Evolutionary conservation across 1,140 invertebrate species (phyloP).

Genomic region (Belonocnema kinseyi): DNA sequence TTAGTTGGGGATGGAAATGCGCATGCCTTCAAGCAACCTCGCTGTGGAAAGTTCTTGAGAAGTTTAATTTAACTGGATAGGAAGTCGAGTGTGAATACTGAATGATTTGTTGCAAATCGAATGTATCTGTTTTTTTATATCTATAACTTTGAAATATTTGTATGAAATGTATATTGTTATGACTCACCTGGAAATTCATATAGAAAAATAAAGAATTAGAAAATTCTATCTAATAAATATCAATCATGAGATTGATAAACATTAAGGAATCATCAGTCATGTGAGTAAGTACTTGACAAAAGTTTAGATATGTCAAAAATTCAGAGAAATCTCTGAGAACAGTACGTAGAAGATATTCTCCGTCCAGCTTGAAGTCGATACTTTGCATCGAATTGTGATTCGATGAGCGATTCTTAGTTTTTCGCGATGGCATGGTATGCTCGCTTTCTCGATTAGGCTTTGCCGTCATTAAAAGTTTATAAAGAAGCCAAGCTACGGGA

Average conservation of each 20-base stretch:
- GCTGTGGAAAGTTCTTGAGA: constrained; percentile 59
- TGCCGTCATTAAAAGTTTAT: constrained; percentile 77
- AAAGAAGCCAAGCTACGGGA: constrained; percentile 71
- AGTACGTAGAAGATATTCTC: background rate
- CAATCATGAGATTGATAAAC: too few relatives aligned
- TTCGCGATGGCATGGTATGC: constrained; percentile 51
- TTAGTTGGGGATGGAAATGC: constrained; percentile 55
- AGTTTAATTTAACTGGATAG: constrained; percentile 69
- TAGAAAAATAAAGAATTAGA: too few relatives aligned
- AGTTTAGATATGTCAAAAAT: too few relatives aligned
- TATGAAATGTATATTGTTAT: background rate
- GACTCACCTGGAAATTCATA: too few relatives aligned
- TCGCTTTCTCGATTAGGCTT: constrained; percentile 73
- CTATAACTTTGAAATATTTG: background rate
- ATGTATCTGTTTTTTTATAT: constrained; percentile 43
- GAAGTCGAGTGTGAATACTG: constrained; percentile 61
- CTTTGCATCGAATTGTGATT: constrained; percentile 62
- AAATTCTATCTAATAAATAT: too few relatives aligned
- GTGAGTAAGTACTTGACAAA: too few relatives aligned
- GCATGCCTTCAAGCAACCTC: constrained; percentile 47
- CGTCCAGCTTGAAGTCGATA: background rate
- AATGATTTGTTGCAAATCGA: constrained; percentile 71
- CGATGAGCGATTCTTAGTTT: constrained; percentile 62
- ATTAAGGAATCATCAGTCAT: too few relatives aligned
- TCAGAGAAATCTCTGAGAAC: too few relatives aligned